A percentile compares a stretch with the other conserved stretches of the same genome.
These are phyloP conservation scores for Dromius quadrimaculatus DNA, from an alignment of 2,888 invertebrate species.

Conservation along the genomic window DNA sequence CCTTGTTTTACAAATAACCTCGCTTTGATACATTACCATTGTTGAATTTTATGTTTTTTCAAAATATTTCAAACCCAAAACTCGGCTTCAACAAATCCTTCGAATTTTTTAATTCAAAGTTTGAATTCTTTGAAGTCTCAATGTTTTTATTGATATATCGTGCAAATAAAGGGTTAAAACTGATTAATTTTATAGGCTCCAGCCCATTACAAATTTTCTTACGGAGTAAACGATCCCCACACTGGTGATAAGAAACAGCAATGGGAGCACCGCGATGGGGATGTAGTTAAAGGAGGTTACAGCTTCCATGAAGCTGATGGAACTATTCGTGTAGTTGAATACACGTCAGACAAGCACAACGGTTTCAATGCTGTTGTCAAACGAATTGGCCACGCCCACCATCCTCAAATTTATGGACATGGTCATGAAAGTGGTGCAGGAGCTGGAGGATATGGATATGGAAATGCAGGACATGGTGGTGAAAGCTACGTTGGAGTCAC, in stretches of 20 bases:
- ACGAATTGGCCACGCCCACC: slow-evolving; percentile 61
- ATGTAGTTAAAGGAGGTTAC: slow-evolving; percentile 63
- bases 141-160: no score
- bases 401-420: slow-evolving; percentile 68
- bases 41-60: no score
- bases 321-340: slow-evolving; percentile 64
- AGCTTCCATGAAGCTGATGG: slow-evolving; percentile 64
- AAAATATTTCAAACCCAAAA: no score
- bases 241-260: slow-evolving; percentile 64
- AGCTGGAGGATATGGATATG: no score
- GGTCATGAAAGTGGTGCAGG: slow-evolving; percentile 3
- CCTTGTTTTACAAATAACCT: no score
- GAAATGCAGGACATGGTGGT: slow-evolving; percentile 11
- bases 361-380: slow-evolving; percentile 63
- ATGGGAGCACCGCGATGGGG: slow-evolving; percentile 63
- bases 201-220: slow-evolving; percentile 63
- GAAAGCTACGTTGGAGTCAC: background rate
- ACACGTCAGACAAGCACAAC: slow-evolving; percentile 61
- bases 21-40: no score
- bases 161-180: background rate
- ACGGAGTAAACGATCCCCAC: slow-evolving; percentile 64
- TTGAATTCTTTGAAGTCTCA: no score
- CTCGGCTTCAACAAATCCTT: no score
- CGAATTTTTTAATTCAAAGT: no score
- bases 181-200: slow-evolving; percentile 54